Evolutionary conservation across 2,797 vertebrate genomes (phyloP).

Genomic region (Danio albolineatus): DNA sequence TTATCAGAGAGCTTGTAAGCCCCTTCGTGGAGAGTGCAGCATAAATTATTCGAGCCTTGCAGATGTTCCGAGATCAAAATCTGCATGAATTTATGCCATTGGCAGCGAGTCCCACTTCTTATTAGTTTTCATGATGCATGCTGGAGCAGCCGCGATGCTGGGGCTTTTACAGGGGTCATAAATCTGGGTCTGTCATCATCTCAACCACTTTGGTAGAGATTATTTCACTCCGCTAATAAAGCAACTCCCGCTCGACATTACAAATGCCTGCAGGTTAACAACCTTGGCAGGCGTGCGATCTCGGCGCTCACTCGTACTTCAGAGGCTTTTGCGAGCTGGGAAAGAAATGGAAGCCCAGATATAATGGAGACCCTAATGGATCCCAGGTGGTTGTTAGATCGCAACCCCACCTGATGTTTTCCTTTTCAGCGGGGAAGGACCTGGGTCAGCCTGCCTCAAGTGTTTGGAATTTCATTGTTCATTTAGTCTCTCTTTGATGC

Average conservation of each 20-base stretch:
- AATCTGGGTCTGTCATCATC: conserved; percentile 60
- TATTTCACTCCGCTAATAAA: conserved; percentile 63
- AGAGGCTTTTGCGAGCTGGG: conserved; percentile 49
- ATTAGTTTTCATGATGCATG: conserved; percentile 69
- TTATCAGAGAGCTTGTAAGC: conserved; percentile 68
- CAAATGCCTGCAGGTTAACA: conserved; percentile 68
- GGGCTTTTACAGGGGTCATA: conserved; percentile 58
- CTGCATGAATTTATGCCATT: conserved; percentile 76
- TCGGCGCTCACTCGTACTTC: conserved; percentile 50
- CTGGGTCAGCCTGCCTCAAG: conserved; percentile 50
- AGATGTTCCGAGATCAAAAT: conserved; percentile 75
- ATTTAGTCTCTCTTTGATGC: conserved; percentile 62
- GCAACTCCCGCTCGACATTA: conserved; percentile 65
- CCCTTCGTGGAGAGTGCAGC: conserved; percentile 66
- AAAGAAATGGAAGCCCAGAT: conserved; percentile 56
- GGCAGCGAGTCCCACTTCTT: conserved; percentile 66
- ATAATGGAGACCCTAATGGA: conserved; percentile 58
- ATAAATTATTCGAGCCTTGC: conserved; percentile 73
- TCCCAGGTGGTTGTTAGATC: conserved; percentile 58
- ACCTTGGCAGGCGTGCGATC: conserved; percentile 63
- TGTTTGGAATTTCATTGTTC: conserved; percentile 52
- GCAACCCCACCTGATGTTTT: conserved; percentile 58
- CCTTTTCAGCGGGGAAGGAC: conserved; percentile 33
- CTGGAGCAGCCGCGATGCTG: conserved; percentile 62
- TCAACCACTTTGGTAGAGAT: conserved; percentile 62